These are phyloP conservation scores for Megalops cyprinoides DNA, from an alignment of 2,797 vertebrate species.

Conservation along the genomic window DNA sequence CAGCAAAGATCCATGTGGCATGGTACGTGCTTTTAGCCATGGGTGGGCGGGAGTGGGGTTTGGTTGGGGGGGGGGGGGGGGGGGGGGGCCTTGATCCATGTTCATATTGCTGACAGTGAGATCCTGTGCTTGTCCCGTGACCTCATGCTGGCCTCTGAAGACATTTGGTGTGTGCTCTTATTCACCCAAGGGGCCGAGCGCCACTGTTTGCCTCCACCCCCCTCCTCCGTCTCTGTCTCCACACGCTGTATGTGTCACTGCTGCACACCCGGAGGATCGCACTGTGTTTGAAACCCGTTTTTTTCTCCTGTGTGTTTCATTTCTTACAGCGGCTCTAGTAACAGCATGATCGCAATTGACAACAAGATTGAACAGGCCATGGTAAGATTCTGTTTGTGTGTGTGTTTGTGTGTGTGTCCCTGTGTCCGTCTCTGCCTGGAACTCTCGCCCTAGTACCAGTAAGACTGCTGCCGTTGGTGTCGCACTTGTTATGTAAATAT, in stretches of 20 bases:
- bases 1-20: no score
- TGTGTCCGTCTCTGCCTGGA: not conserved
- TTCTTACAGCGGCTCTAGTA: constrained; percentile 70
- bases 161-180: not conserved
- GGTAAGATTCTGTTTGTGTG: constrained; percentile 67
- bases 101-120: not conserved
- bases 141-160: not conserved
- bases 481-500: not conserved
- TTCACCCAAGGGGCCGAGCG: not conserved
- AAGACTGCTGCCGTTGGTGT: constrained; percentile 33
- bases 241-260: constrained; percentile 12
- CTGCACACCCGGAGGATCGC: constrained; percentile 9
- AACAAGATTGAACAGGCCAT: constrained; percentile 89
- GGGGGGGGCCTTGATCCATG: no score
- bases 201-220: not conserved
- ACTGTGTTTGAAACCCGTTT: not conserved
- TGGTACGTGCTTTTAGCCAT: not conserved
- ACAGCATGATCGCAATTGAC: constrained; percentile 80
- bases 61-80: no score
- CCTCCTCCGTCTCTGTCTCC: not conserved
- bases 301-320: constrained; percentile 29
- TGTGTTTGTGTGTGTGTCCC: not conserved
- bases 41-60: no score
- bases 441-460: not conserved
- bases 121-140: not conserved